Evolutionary conservation across 2,797 vertebrate species (phyloP).

Genomic region (Neosalanx taihuensis): DNA sequence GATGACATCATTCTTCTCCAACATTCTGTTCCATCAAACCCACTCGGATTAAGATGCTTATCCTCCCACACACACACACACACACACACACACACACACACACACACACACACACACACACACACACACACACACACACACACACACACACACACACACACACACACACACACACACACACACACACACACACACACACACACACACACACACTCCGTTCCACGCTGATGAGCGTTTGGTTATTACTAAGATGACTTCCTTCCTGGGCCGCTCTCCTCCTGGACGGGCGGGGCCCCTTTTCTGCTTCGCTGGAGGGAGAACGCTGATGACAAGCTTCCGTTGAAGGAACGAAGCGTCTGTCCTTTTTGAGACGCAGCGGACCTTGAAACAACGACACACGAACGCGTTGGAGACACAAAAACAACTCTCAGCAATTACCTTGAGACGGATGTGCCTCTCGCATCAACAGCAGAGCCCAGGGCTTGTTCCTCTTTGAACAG

Average conservation of each 20-base stretch:
- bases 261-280: conserved; percentile 27
- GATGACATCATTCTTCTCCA: too few species aligned
- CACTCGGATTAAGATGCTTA: background rate
- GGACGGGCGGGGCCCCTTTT: conserved; percentile 47
- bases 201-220: conserved; percentile 10
- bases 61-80: too few species aligned
- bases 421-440: conserved; percentile 53
- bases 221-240: conserved; percentile 33
- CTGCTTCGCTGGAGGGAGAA: conserved; percentile 59
- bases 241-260: conserved; percentile 47
- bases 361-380: conserved; percentile 59
- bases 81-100: too few species aligned
- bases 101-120: too few species aligned
- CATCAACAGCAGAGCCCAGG: conserved; percentile 39
- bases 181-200: too few species aligned
- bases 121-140: too few species aligned
- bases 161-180: too few species aligned
- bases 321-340: conserved; percentile 56
- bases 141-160: too few species aligned
- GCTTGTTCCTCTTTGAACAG: conserved; percentile 21
- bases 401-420: conserved; percentile 56
- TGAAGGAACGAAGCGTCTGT: conserved; percentile 53
- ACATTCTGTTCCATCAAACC: background rate
- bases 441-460: conserved; percentile 43
- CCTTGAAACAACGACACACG: conserved; percentile 67